phyloP scores from a whole-genome alignment of 2,113 vertebrate genomes.

The Dryoscopus gambensis region DNA sequence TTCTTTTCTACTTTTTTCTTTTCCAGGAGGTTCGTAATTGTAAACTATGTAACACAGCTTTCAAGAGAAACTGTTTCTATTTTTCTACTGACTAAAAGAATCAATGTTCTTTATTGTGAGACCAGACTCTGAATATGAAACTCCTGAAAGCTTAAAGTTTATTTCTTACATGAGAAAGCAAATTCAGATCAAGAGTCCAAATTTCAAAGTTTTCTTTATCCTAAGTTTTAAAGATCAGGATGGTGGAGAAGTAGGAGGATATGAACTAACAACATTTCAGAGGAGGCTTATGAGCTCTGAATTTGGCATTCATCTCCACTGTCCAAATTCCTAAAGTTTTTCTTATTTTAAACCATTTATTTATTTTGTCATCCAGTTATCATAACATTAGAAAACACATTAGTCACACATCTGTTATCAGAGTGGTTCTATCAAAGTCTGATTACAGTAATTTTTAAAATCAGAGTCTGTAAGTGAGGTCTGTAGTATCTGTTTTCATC shows the following conservation, averaged over 20 bases:
- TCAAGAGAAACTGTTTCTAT: not conserved
- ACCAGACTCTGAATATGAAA: not conserved
- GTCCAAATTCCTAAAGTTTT: not conserved
- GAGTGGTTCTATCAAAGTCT: not conserved
- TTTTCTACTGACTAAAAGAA: not conserved
- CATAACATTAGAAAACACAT: not conserved
- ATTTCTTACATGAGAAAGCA: not conserved
- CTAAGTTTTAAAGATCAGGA: not conserved
- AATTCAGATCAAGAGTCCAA: not conserved
- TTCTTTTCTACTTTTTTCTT: not conserved
- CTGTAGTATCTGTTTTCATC: not conserved
- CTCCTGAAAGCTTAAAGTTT: not conserved
- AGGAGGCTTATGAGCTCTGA: not conserved
- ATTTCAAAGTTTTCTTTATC: not conserved
- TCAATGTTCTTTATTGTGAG: not conserved
- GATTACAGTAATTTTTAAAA: conserved; percentile 9
- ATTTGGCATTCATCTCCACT: not conserved
- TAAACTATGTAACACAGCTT: not conserved
- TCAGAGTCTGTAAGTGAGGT: not conserved
- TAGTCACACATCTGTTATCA: not conserved
- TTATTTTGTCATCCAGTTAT: not conserved
- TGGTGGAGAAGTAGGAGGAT: not conserved
- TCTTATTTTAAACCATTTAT: not conserved
- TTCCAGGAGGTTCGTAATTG: not conserved
- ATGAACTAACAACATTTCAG: not conserved